These are phyloP conservation scores for Lasioglossum calceatum DNA, from an alignment of 2,888 invertebrate genomes.

Conservation along the genomic window DNA sequence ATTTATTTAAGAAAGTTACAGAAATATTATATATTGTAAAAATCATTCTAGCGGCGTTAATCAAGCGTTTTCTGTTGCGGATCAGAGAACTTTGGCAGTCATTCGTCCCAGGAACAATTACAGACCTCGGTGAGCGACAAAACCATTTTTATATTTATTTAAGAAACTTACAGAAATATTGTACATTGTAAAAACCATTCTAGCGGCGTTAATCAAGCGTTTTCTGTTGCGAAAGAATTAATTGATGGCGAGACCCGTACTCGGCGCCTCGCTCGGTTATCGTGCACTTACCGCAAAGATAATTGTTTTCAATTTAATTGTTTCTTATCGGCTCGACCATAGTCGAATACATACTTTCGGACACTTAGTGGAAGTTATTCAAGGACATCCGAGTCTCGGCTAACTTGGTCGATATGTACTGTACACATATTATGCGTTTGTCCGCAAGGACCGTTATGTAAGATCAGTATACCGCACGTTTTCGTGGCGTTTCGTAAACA, in stretches of 20 bases:
- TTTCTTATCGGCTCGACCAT: background rate
- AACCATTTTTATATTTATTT: background rate
- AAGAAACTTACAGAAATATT: too few species aligned
- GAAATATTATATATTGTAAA: too few species aligned
- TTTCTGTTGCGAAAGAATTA: background rate
- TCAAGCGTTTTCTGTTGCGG: background rate
- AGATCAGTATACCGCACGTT: background rate
- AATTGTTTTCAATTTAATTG: background rate
- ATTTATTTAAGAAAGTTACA: too few species aligned
- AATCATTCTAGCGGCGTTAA: background rate
- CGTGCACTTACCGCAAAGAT: background rate
- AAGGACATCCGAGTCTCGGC: background rate
- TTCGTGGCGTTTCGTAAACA: background rate
- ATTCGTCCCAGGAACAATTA: background rate
- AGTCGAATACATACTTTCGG: background rate
- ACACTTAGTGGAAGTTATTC: background rate
- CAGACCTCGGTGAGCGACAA: background rate
- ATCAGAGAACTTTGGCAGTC: too few species aligned
- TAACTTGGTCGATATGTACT: background rate
- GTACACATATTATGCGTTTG: too few species aligned
- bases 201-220: background rate
- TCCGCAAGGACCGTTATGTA: conserved; percentile 1
- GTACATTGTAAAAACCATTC: too few species aligned
- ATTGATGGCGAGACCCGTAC: background rate
- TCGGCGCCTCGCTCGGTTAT: background rate